phyloP scores from a whole-genome alignment of 1,140 invertebrate species.

The Ceratoteleas bidentatus region DNA sequence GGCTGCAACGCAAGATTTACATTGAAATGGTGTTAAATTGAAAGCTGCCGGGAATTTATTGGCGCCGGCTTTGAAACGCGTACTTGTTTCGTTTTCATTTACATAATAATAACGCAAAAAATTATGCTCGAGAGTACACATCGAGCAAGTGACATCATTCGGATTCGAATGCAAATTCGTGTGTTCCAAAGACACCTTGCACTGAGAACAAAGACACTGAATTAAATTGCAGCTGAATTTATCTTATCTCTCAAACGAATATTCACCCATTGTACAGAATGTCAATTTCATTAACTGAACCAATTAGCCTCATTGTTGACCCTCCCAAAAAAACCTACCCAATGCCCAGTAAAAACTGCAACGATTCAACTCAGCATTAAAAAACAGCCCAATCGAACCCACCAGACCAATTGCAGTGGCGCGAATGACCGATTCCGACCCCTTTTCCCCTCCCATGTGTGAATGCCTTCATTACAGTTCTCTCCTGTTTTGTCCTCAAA shows the following conservation, averaged over 20 bases:
- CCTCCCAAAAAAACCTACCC: no score
- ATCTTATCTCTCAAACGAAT: no score
- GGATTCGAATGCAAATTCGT: no score
- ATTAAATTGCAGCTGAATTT: no score
- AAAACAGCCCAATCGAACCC: constrained; percentile 15
- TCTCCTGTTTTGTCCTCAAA: neutral
- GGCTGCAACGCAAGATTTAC: constrained; percentile 7
- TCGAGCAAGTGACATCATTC: no score
- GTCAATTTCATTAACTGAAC: no score
- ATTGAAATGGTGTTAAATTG: constrained; percentile 19
- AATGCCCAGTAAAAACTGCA: neutral
- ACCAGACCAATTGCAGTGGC: constrained; percentile 4
- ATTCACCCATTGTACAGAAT: no score
- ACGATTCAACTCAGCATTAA: constrained; percentile 16
- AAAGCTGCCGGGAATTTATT: constrained; percentile 20
- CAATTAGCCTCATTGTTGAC: no score
- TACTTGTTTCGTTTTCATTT: constrained; percentile 30
- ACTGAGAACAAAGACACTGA: no score
- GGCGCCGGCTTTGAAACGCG: neutral
- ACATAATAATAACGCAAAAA: constrained; percentile 27
- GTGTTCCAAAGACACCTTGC: no score
- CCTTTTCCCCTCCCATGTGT: neutral
- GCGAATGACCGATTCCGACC: constrained; percentile 6
- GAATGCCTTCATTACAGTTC: neutral
- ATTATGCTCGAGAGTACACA: constrained; percentile 11